phyloP scores from a whole-genome alignment of 2,888 invertebrate species.

The Drosophila seclusa region DNA sequence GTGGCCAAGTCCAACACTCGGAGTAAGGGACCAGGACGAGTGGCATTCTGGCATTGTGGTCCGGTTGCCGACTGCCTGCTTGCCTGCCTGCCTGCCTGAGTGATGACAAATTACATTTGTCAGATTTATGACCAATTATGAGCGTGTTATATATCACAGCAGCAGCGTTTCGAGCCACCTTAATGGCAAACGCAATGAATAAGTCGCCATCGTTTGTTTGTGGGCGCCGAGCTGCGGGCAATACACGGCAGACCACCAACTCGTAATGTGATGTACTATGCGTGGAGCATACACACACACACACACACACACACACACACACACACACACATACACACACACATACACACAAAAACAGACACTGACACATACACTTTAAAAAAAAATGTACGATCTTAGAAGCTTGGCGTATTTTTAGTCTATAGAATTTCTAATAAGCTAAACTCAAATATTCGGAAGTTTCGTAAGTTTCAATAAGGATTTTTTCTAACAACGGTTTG shows the following conservation, averaged over 20 bases:
- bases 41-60: slow-evolving; percentile 14
- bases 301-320: background rate
- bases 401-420: background rate
- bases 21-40: background rate
- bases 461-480: too few relatives aligned
- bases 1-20: slow-evolving; percentile 52
- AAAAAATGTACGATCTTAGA: background rate
- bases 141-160: slow-evolving; percentile 83
- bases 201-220: slow-evolving; percentile 80
- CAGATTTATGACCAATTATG: slow-evolving; percentile 84
- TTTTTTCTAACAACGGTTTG: too few relatives aligned
- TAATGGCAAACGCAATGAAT: slow-evolving; percentile 80
- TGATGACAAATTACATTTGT: slow-evolving; percentile 84
- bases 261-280: slow-evolving; percentile 13
- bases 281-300: slow-evolving; percentile 21
- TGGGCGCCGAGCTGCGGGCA: slow-evolving; percentile 52
- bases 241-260: slow-evolving; percentile 31
- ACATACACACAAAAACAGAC: background rate
- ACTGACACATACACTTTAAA: background rate
- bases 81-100: slow-evolving; percentile 75
- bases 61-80: slow-evolving; percentile 3
- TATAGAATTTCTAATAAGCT: too few relatives aligned
- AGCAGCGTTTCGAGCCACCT: slow-evolving; percentile 66
- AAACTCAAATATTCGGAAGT: too few relatives aligned
- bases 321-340: background rate